Evolutionary conservation across 2,797 vertebrate species (phyloP).

Genomic region (Geotrypetes seraphini): DNA sequence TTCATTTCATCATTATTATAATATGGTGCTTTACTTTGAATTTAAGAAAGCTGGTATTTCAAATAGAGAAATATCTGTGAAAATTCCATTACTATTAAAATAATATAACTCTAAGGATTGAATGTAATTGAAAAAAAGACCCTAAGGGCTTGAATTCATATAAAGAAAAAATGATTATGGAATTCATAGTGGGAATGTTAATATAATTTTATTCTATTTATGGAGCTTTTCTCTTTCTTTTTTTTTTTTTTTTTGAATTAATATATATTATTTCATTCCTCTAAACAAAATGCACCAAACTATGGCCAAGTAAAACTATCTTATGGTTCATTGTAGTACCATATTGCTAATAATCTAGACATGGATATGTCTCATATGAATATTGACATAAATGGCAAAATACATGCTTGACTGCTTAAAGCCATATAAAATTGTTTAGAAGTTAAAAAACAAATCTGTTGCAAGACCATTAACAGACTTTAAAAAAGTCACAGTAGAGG

Average conservation of each 20-base stretch:
- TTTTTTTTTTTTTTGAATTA: not conserved
- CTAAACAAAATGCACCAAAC: constrained; percentile 9
- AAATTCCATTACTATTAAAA: constrained; percentile 12
- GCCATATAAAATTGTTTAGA: no score
- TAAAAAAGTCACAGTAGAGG: no score
- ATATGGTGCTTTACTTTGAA: not conserved
- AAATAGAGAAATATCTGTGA: constrained; percentile 7
- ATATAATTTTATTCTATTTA: constrained; percentile 3
- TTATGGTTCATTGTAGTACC: not conserved
- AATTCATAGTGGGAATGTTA: constrained; percentile 2
- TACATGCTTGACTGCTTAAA: no score
- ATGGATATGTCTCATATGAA: not conserved
- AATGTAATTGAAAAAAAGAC: constrained; percentile 7
- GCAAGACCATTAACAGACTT: no score
- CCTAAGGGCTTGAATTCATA: not conserved
- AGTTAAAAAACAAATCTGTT: no score
- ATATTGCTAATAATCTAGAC: no score
- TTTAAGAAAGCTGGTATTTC: constrained; percentile 11
- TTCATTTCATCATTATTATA: constrained; percentile 5
- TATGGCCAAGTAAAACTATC: constrained; percentile 6
- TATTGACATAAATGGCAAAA: no score
- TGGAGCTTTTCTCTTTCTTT: no score
- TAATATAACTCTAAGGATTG: not conserved
- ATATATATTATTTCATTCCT: not conserved
- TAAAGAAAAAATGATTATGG: not conserved